Evolutionary conservation across 1,140 invertebrate genomes (phyloP).

Genomic region (Pseudomyrmex concolor): DNA sequence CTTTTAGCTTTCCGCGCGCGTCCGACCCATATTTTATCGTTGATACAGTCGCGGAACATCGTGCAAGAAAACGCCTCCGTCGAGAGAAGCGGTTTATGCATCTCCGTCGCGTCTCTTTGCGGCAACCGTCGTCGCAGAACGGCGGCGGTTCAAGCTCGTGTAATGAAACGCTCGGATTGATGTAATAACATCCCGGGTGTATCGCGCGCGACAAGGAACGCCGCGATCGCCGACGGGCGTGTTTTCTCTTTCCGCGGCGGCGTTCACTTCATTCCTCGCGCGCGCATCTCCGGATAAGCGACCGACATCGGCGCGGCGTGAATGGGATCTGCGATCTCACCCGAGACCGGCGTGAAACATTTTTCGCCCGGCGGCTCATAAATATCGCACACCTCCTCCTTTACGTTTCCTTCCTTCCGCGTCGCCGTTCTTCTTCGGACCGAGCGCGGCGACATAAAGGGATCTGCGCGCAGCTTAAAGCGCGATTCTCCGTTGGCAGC

Average conservation of each 20-base stretch:
- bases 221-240: not conserved
- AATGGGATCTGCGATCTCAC: slow-evolving; percentile 16
- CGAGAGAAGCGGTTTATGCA: slow-evolving; percentile 36
- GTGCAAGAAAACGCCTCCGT: not conserved
- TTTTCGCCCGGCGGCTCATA: slow-evolving; percentile 61
- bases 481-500: slow-evolving; percentile 15
- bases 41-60: slow-evolving; percentile 3
- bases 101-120: not conserved
- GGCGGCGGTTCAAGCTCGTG: not conserved
- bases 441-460: slow-evolving; percentile 24
- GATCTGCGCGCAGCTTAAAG: slow-evolving; percentile 21
- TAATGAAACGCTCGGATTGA: slow-evolving; percentile 44
- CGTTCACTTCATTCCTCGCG: not conserved
- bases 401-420: slow-evolving; percentile 18
- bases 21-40: slow-evolving; percentile 41
- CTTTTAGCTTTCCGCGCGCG: slow-evolving; percentile 34
- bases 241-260: slow-evolving; percentile 17
- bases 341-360: slow-evolving; percentile 46
- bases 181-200: slow-evolving; percentile 13
- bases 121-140: not conserved
- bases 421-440: slow-evolving; percentile 36
- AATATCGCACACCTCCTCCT: slow-evolving; percentile 50
- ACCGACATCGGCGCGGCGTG: slow-evolving; percentile 14
- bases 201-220: not conserved
- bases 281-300: slow-evolving; percentile 29